These are phyloP conservation scores for Drosophila neonasuta DNA, from an alignment of 2,888 invertebrate species.

Conservation along the genomic window DNA sequence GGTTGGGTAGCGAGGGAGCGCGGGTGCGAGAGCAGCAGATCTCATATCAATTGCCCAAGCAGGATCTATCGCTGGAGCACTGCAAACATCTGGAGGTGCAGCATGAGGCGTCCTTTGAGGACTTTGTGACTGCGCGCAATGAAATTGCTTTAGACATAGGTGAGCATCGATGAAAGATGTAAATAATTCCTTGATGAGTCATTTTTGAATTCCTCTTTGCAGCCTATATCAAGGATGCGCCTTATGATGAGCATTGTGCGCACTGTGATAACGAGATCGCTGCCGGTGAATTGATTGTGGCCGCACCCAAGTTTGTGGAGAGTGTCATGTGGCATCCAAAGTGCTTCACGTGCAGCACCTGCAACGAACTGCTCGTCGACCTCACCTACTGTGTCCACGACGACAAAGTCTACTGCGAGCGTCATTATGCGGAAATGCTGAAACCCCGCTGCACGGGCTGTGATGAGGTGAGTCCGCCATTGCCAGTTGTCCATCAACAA, in stretches of 20 bases:
- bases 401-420: conserved; percentile 93
- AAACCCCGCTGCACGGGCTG: conserved; percentile 98
- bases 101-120: conserved; percentile 92
- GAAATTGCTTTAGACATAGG: conserved; percentile 98
- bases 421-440: conserved; percentile 97
- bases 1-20: conserved; percentile 90
- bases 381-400: conserved; percentile 97
- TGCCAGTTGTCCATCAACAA: conserved; percentile 14
- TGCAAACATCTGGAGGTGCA: conserved; percentile 92
- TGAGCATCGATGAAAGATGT: conserved; percentile 61
- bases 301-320: conserved; percentile 91
- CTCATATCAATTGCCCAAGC: conserved; percentile 94
- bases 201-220: not conserved
- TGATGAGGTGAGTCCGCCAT: conserved; percentile 92
- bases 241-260: conserved; percentile 87
- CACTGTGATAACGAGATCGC: conserved; percentile 91
- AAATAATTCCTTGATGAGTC: not conserved
- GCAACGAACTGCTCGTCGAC: conserved; percentile 96
- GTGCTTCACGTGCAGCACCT: conserved; percentile 95
- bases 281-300: conserved; percentile 91
- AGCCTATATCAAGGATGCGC: conserved; percentile 86
- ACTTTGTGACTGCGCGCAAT: conserved; percentile 96
- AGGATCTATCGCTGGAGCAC: conserved; percentile 94
- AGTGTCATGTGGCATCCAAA: conserved; percentile 93
- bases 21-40: conserved; percentile 91